Base-by-base conservation (phyloP, 1,140 invertebrate genomes). In the Harpegnathos saltator region DNA sequence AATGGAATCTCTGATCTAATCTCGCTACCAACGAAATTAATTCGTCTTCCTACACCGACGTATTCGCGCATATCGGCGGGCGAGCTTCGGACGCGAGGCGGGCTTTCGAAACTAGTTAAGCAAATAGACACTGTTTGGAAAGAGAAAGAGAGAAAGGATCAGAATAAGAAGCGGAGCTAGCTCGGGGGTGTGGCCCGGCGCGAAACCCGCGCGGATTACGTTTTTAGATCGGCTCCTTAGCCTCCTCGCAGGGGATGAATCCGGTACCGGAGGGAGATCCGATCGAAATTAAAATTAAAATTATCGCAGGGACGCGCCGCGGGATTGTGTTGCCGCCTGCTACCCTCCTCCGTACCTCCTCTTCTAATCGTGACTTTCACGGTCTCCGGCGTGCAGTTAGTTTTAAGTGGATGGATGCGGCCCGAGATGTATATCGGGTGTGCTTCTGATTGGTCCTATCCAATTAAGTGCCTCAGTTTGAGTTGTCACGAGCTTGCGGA, bases 251-350 rank as follows among this genome's bases (percentile, higher is more conserved):
- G 62, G 65, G 87, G 87, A 69, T 58, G 52, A 69, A 68, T 26
- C 29, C 44, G 54, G 48, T 33, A 65, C 14, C 7, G 38, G 22
- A 44, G 58, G 56, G 62, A 85, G 82, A 87, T 87, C 74, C 75
- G 83, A 91, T 91, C 89, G 90, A 91, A 91, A 92, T 92, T 91
- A 91, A 92, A 92, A 92, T 92, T 91, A 92, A 92, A 91, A 92
- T 92, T 87, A 88, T 91, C 82, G 87, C 86, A 84, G 86, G 87
- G 88, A 88, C 77, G 74, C 65, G n/a, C n/a, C 48, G n/a, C n/a
- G n/a, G n/a, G n/a, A n/a, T n/a, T 24, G 78, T 56, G 69, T 77
- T 29, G 66, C 54, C 63, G 73, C 44, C 54, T 69, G 65, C 22
- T n/a, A 19, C 33, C 11, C 65, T 81, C 63, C 56, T 62, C 61